Evolutionary conservation across 2,797 vertebrate species (phyloP).

Genomic region (Siniperca scherzeri): DNA sequence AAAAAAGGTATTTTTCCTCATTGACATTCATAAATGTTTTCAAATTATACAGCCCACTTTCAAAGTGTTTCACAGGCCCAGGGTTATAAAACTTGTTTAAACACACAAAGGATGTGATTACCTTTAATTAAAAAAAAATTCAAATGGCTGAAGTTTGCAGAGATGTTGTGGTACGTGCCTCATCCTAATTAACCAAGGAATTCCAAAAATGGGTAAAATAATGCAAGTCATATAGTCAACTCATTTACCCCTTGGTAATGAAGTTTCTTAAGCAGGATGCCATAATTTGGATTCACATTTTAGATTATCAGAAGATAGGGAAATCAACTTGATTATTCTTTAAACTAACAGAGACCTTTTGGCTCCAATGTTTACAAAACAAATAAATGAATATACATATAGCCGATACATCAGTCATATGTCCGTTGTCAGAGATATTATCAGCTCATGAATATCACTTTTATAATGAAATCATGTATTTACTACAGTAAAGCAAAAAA

Average conservation of each 20-base stretch:
- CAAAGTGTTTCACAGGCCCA: conserved; percentile 21
- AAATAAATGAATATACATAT: not conserved
- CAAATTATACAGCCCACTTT: conserved; percentile 21
- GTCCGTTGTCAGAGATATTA: not conserved
- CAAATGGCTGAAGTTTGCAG: not conserved
- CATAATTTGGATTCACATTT: not conserved
- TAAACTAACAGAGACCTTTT: not conserved
- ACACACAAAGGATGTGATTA: conserved; percentile 20
- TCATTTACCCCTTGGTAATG: not conserved
- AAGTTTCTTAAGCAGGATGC: not conserved
- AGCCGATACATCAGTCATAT: not conserved
- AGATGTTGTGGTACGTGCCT: not conserved
- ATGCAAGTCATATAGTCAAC: not conserved
- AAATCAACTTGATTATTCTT: not conserved
- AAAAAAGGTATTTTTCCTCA: not conserved
- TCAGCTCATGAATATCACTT: not conserved
- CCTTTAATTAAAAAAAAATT: conserved; percentile 5
- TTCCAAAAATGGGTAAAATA: not conserved
- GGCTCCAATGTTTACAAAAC: not conserved
- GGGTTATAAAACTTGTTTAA: conserved; percentile 27
- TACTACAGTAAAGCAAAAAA: not conserved
- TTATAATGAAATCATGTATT: not conserved
- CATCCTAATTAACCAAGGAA: not conserved
- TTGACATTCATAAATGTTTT: conserved; percentile 45
- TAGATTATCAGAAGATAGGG: not conserved